These are phyloP conservation scores for Epistrophe grossulariae DNA, from an alignment of 2,888 invertebrate species.

Conservation along the genomic window DNA sequence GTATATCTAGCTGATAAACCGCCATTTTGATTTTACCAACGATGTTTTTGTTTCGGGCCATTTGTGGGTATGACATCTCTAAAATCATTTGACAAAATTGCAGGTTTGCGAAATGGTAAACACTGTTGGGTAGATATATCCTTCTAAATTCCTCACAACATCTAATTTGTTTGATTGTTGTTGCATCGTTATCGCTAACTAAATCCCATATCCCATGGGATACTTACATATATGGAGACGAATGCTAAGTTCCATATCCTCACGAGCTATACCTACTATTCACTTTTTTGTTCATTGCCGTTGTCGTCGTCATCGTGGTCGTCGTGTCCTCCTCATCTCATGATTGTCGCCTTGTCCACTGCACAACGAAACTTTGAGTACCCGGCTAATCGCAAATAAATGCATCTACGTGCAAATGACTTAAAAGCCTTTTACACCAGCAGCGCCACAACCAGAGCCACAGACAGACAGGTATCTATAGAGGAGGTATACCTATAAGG, in stretches of 20 bases:
- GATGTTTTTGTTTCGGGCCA: too few relatives aligned
- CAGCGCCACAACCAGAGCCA: not conserved
- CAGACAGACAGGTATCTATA: constrained; percentile 18
- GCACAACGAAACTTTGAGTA: constrained; percentile 35
- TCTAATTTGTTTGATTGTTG: constrained; percentile 2
- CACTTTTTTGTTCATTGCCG: constrained; percentile 33
- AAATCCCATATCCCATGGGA: constrained; percentile 40
- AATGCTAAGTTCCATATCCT: constrained; percentile 29
- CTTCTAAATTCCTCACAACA: not conserved
- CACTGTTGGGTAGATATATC: not conserved
- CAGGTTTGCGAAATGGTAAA: not conserved
- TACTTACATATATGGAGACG: not conserved
- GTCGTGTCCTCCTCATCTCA: constrained; percentile 42
- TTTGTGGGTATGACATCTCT: not conserved
- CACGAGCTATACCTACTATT: constrained; percentile 23
- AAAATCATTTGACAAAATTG: not conserved
- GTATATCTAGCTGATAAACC: not conserved
- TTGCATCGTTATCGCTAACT: constrained; percentile 12
- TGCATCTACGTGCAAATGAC: constrained; percentile 76
- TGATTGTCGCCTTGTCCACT: constrained; percentile 56
- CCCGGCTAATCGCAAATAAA: constrained; percentile 72
- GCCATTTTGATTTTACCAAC: not conserved
- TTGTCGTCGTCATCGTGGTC: not conserved
- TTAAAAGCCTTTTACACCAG: constrained; percentile 65
- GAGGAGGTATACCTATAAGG: not conserved